phyloP scores from a whole-genome alignment of 2,113 vertebrate genomes.

The Okapia johnstoni region DNA sequence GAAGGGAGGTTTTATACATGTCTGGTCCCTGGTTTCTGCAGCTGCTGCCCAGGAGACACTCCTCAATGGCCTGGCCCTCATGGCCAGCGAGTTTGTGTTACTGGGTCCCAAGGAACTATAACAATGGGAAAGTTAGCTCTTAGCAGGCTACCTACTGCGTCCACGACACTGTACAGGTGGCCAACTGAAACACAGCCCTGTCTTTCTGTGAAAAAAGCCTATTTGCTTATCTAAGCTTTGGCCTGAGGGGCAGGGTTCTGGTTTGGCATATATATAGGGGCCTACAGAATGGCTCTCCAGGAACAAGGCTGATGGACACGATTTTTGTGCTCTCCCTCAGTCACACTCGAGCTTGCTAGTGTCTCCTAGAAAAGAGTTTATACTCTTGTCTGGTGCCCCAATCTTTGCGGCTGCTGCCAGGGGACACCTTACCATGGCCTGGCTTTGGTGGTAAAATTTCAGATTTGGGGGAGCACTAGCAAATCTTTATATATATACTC shows the following conservation, averaged over 20 bases:
- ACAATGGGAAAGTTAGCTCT: background rate
- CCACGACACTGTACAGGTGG: no score
- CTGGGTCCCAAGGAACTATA: background rate
- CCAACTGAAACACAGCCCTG: background rate
- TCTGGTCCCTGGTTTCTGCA: background rate
- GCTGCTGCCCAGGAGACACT: background rate
- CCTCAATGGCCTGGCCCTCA: background rate
- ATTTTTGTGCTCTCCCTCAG: background rate
- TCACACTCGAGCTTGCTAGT: background rate
- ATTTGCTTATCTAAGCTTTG: background rate
- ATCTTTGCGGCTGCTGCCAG: background rate
- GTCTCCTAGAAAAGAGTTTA: background rate
- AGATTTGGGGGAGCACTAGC: background rate
- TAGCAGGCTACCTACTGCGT: background rate
- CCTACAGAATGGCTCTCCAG: background rate
- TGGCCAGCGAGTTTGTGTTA: background rate
- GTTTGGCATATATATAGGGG: background rate
- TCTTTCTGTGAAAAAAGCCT: background rate
- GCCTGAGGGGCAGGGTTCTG: background rate
- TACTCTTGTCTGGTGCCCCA: background rate
- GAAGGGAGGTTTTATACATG: background rate
- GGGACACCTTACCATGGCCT: background rate
- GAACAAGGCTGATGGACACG: background rate
- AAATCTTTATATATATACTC: background rate
- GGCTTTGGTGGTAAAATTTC: background rate